Percentiles rank a stretch among this genome's conserved stretches.
phyloP scores from a whole-genome alignment of 2,113 vertebrate species.

The Psettodes erumei region DNA sequence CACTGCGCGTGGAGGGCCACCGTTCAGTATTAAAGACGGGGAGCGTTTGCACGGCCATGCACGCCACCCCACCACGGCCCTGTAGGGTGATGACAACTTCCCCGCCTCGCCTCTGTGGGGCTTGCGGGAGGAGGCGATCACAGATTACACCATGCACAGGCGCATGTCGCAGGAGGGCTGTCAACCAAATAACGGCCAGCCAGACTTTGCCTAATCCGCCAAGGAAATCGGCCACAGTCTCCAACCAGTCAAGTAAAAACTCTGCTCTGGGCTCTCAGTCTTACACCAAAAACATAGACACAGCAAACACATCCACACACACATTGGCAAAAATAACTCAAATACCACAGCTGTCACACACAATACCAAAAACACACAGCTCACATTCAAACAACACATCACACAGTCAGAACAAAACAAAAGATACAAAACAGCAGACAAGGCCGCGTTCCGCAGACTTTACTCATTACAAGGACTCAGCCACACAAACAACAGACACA shows the following conservation, averaged over 20 bases:
- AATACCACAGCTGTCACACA: conserved; percentile 69
- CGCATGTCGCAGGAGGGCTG: conserved; percentile 73
- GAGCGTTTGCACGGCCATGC: conserved; percentile 60
- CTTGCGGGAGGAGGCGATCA: conserved; percentile 79
- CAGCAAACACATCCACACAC: conserved; percentile 38
- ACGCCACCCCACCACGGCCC: conserved; percentile 77
- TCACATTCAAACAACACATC: conserved; percentile 61
- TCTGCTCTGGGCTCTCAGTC: conserved; percentile 51
- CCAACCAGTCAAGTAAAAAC: conserved; percentile 64
- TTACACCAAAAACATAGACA: conserved; percentile 51
- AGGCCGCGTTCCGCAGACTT: conserved; percentile 75
- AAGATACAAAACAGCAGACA: conserved; percentile 48
- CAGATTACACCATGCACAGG: conserved; percentile 78
- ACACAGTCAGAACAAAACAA: conserved; percentile 50
- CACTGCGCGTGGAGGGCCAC: conserved; percentile 72
- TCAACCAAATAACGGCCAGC: conserved; percentile 73
- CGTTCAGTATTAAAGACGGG: conserved; percentile 63
- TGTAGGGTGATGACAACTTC: conserved; percentile 65
- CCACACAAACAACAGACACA: conserved; percentile 71
- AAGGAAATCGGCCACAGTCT: conserved; percentile 45
- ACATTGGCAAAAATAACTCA: conserved; percentile 51
- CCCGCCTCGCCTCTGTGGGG: conserved; percentile 72
- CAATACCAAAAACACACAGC: conserved; percentile 73
- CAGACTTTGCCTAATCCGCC: conserved; percentile 80
- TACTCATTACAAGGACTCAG: conserved; percentile 67